Base-by-base conservation (phyloP, 2,888 invertebrate genomes). In the Trachelus tabidus region DNA sequence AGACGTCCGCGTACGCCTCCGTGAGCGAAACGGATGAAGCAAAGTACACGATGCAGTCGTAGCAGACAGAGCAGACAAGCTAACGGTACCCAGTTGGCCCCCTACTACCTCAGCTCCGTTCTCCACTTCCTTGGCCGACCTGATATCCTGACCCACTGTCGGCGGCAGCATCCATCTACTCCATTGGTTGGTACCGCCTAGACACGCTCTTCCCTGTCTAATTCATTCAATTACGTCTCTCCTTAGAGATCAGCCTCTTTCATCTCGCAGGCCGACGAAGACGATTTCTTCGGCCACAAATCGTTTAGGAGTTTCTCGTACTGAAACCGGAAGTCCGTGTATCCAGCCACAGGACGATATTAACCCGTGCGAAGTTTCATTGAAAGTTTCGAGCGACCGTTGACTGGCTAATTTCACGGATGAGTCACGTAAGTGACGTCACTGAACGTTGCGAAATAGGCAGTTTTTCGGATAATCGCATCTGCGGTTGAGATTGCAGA, bases 131-230 rank as follows among this genome's bases (percentile, higher is more conserved):
- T 76, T 71, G 77, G 37, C 79, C 82, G 85, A 83, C 86, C 86
- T 83, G 83, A 86, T 86, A 86, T 86, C 81, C 83, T 86, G 85
- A 86, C 86, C 86, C 81, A 86, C 81, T 86, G 85, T 78, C 81
- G 73, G 76, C 79, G 68, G 79, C 77, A 75, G 73, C 69, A 30
- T 68, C 37, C 37, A 78, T 9, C 30, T 35, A 68, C 73, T 75
- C 76, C 11, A 31, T 9, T 23, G 56, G 56, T 9, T 23, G 56
- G 23, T 30, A 69, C 35, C 23, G 73, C 30, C 23, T 37, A 75
- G 69, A 73, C 73, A 75, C 73, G n/a, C 69, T 79, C 75, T 77
- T 68, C 75, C 73, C n/a, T 71, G 71, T 76, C 79, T 81, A 83
- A 84, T 84, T 84, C 78, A 84, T 83, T 83, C 77, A 83, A 84